Conservation (phyloP, 1,140 invertebrate genomes). For the Heterodera carotae region DNA sequence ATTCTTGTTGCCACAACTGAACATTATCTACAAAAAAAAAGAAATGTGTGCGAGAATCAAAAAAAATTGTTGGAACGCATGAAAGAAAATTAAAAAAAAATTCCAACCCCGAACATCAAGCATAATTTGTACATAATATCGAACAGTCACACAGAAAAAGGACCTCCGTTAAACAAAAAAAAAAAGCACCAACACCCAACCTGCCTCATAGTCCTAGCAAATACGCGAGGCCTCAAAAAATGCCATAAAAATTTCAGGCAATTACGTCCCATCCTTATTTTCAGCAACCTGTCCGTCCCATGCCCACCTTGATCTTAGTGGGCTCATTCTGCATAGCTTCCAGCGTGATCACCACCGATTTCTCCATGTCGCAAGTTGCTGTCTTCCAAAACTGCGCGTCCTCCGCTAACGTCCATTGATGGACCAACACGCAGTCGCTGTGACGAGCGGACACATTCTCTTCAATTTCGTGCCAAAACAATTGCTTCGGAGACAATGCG, state of each 20-base stretch:
- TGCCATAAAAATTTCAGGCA: too few species aligned
- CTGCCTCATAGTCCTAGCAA: too few species aligned
- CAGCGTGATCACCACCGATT: constrained; percentile 2
- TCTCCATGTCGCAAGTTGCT: neutral
- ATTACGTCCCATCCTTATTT: too few species aligned
- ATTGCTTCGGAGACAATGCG: constrained; percentile 3
- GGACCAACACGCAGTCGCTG: constrained; percentile 12
- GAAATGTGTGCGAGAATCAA: too few species aligned
- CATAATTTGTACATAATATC: too few species aligned
- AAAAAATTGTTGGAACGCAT: too few species aligned
- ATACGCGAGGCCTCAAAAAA: too few species aligned
- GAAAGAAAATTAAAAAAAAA: neutral
- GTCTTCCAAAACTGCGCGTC: constrained; percentile 9
- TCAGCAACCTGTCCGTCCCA: too few species aligned
- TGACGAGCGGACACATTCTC: neutral
- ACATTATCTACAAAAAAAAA: constrained; percentile 11
- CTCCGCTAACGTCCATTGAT: constrained; percentile 4
- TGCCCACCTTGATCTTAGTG: neutral
- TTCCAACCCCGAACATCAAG: too few species aligned
- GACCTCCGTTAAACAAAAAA: too few species aligned
- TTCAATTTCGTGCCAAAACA: constrained; percentile 20
- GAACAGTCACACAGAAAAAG: too few species aligned
- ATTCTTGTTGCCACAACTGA: neutral
- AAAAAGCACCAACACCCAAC: too few species aligned
- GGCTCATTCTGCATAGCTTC: neutral